Conservation (phyloP, 2,797 vertebrate species). For the Betta splendens region DNA sequence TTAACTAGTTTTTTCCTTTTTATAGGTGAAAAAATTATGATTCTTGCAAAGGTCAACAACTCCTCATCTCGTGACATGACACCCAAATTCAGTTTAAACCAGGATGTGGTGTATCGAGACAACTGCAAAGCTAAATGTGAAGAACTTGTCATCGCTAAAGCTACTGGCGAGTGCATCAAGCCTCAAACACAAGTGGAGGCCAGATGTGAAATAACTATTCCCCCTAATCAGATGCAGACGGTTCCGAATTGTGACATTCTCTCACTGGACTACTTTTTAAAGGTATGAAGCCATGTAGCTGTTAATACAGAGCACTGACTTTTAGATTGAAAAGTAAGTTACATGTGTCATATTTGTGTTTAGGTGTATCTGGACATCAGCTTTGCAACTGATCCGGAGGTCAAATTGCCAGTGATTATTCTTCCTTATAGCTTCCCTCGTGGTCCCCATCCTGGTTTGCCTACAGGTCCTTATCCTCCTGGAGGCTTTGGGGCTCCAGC, state of each 20-base stretch:
- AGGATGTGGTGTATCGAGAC: slow-evolving; percentile 82
- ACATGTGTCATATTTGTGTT: background rate
- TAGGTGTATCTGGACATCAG: slow-evolving; percentile 76
- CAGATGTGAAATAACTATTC: slow-evolving; percentile 84
- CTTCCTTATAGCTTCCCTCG: slow-evolving; percentile 16
- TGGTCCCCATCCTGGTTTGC: background rate
- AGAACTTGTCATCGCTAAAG: slow-evolving; percentile 77
- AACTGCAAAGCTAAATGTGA: slow-evolving; percentile 80
- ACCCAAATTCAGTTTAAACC: slow-evolving; percentile 87
- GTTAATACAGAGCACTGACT: background rate
- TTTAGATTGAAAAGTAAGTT: slow-evolving; percentile 2
- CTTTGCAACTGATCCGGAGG: slow-evolving; percentile 66
- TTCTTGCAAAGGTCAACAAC: slow-evolving; percentile 90
- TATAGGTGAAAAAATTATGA: slow-evolving; percentile 88
- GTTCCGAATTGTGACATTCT: slow-evolving; percentile 90
- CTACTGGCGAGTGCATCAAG: slow-evolving; percentile 77
- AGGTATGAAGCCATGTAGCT: slow-evolving; percentile 69
- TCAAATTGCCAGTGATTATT: slow-evolving; percentile 62
- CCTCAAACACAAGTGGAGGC: slow-evolving; percentile 82
- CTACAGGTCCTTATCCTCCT: slow-evolving; percentile 14
- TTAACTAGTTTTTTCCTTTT: too few relatives aligned
- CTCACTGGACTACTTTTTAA: slow-evolving; percentile 87
- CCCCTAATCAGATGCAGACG: slow-evolving; percentile 72
- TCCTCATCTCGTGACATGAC: slow-evolving; percentile 87
- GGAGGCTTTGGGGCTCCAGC: slow-evolving; percentile 30